Evolutionary conservation across 1,140 invertebrate genomes (phyloP), one percentile per base, ranked within the genome.

Genomic region (Bicyclus anynana): DNA sequence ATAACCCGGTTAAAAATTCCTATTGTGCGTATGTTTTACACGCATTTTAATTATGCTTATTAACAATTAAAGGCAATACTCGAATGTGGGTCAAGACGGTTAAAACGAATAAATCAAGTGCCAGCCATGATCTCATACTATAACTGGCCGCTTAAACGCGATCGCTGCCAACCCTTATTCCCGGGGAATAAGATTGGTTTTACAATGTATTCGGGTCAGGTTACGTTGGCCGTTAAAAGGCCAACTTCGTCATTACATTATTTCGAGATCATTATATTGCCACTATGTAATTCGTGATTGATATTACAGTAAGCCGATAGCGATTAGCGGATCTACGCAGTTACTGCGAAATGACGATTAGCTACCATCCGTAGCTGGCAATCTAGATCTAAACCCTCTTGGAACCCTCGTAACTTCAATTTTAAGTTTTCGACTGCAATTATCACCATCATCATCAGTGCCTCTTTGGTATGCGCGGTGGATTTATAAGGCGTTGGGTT

Each of bases 11-110:
- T 6, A 20, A 2, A 3, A 2, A 21, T 47, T 21, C 27, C 50
- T 37, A 65, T 51, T 55, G 55, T 54, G 64, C 52, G 64, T 68
- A 73, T 76, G 68, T 80, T 84, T 82, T 72, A 80, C 74, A 77
- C 80, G 81, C 81, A 80, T 84, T 84, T 84, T 87, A 87, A 87
- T 84, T 82, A 87, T 83, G 73, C 84, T 83, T 84, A 87, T 87
- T 84, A 87, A 84, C 84, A 87, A 87, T 87, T 84, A 84, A 83
- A 82, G 77, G 78, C 84, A 82, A 83, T 83, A 71, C 78, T 57
- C 72, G 69, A 77, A 87, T 79, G 71, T 87, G 62, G 84, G 84
- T 84, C 84, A 87, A 87, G 84, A 75, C 77, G 78, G 84, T 84
- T 84, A 82, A 80, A 80, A 79, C 72, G 81, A 82, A 82, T 87